A percentile compares a stretch with the other conserved stretches of the same genome.
phyloP scores from a whole-genome alignment of 2,113 vertebrate genomes.

The Arvicanthis niloticus region DNA sequence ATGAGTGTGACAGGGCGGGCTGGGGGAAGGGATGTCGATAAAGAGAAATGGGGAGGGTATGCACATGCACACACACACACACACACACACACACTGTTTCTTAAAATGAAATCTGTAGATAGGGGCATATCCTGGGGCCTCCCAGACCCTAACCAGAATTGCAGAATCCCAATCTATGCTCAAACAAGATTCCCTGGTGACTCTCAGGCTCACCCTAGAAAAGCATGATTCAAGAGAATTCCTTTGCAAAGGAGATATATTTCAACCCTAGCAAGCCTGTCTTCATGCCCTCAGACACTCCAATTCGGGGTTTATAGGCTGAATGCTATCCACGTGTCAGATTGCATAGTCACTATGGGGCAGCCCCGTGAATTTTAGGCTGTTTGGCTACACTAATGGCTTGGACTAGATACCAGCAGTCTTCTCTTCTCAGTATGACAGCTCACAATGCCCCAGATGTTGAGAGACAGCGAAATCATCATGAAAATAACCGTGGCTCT shows the following conservation, averaged over 20 bases:
- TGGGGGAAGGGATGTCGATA: neutral
- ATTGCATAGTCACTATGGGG: neutral
- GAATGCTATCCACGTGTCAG: neutral
- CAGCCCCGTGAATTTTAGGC: neutral
- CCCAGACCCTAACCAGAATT: neutral
- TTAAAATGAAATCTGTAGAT: neutral
- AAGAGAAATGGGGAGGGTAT: neutral
- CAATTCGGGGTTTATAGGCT: neutral
- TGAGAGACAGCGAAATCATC: neutral
- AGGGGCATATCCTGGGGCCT: neutral
- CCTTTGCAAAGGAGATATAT: neutral
- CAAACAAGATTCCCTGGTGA: neutral
- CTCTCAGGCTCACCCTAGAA: accelerated
- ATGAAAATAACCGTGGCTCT: neutral
- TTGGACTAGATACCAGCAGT: neutral
- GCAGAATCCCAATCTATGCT: neutral
- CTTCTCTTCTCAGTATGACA: neutral
- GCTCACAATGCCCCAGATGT: neutral
- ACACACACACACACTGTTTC: neutral
- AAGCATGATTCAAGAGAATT: neutral
- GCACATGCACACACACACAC: neutral
- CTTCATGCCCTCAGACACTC: neutral
- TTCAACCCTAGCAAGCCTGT: neutral
- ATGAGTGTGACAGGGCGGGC: neutral
- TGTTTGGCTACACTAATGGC: neutral